phyloP scores from a whole-genome alignment of 2,797 vertebrate species.

The Ctenochaetus hawaiiensis region DNA sequence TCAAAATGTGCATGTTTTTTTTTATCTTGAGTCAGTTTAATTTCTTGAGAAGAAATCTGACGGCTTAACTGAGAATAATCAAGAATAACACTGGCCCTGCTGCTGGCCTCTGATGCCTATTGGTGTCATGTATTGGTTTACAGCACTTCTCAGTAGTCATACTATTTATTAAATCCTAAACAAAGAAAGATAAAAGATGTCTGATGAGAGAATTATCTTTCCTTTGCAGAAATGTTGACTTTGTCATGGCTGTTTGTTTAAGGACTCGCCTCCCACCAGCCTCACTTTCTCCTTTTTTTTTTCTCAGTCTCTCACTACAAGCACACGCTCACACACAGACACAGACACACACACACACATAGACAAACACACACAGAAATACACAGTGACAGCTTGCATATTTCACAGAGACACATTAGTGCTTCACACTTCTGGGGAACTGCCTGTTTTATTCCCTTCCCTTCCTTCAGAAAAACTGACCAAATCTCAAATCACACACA shows the following conservation, averaged over 20 bases:
- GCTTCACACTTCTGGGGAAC: conserved; percentile 55
- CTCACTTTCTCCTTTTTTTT: conserved; percentile 20
- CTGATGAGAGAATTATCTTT: conserved; percentile 12
- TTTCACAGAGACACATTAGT: conserved; percentile 60
- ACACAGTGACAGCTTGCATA: conserved; percentile 64
- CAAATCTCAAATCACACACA: conserved; percentile 18
- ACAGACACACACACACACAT: conserved; percentile 13
- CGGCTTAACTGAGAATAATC: too few relatives aligned
- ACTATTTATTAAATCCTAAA: neutral
- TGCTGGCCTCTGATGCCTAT: neutral
- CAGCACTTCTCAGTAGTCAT: too few relatives aligned
- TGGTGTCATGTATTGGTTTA: too few relatives aligned
- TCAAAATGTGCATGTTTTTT: too few relatives aligned
- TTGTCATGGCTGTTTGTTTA: conserved; percentile 25
- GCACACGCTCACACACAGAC: conserved; percentile 1
- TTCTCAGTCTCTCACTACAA: conserved; percentile 18
- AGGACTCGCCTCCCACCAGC: conserved; percentile 4
- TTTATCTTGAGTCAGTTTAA: neutral
- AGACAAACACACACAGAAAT: conserved; percentile 6
- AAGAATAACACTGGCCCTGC: neutral
- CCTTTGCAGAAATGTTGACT: conserved; percentile 27
- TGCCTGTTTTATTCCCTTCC: conserved; percentile 39
- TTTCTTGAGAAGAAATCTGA: neutral
- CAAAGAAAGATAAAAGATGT: neutral
- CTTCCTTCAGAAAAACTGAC: conserved; percentile 26